phyloP scores from a whole-genome alignment of 1,140 invertebrate genomes.

The Zophobas morio region DNA sequence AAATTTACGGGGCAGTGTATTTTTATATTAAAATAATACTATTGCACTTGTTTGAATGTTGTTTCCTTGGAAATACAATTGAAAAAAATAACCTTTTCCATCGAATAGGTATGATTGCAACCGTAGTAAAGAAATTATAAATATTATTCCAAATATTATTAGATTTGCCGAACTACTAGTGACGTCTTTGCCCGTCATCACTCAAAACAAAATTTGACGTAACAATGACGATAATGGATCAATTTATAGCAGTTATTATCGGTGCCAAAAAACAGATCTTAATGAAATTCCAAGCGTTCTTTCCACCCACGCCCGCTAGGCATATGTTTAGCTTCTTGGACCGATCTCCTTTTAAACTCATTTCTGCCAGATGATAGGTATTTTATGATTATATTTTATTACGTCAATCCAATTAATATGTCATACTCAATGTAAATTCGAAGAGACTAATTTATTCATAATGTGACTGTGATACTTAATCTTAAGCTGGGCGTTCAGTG shows the following conservation, averaged over 20 bases:
- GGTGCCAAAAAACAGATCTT: slow-evolving; percentile 51
- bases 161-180: neutral
- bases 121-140: too few species aligned
- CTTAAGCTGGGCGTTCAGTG: too few species aligned
- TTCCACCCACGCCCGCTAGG: slow-evolving; percentile 44
- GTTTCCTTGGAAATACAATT: too few species aligned
- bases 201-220: slow-evolving; percentile 25
- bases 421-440: neutral
- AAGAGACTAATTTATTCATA: neutral
- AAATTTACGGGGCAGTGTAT: too few species aligned
- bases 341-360: slow-evolving; percentile 19
- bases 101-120: too few species aligned
- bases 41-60: too few species aligned
- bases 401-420: neutral
- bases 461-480: too few species aligned
- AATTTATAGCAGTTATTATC: slow-evolving; percentile 48
- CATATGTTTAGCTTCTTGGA: slow-evolving; percentile 49
- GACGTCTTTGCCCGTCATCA: slow-evolving; percentile 15
- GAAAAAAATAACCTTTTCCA: too few species aligned
- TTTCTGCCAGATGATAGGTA: slow-evolving; percentile 40
- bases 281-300: slow-evolving; percentile 51
- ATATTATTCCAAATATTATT: slow-evolving; percentile 2
- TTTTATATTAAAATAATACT: too few species aligned
- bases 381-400: slow-evolving; percentile 7
- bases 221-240: slow-evolving; percentile 46